Evolutionary conservation across 2,113 vertebrate genomes (phyloP).

Genomic region (Nestor notabilis): DNA sequence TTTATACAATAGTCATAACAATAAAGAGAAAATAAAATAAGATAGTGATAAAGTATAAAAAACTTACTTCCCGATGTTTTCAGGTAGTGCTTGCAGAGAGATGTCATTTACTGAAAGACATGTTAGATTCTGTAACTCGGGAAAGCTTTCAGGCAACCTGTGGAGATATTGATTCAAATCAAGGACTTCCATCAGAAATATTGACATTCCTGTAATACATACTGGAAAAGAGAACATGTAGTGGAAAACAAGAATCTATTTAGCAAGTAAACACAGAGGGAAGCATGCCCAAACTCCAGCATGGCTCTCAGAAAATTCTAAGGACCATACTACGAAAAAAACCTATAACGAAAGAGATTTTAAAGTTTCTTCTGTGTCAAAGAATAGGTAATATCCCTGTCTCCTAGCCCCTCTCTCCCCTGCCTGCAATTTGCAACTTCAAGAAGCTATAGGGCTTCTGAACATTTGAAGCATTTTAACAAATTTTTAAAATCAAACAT

Average conservation of each 20-base stretch:
- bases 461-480: background rate
- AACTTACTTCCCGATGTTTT: constrained; percentile 99
- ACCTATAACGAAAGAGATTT: background rate
- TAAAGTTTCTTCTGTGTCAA: background rate
- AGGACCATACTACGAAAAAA: background rate
- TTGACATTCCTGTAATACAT: background rate
- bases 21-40: background rate
- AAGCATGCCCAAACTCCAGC: background rate
- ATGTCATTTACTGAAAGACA: constrained; percentile 99
- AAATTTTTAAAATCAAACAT: background rate
- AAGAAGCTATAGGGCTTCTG: background rate
- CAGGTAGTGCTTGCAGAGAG: constrained; percentile 94
- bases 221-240: background rate
- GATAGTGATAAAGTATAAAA: background rate
- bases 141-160: constrained; percentile 96
- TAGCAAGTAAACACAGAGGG: background rate
- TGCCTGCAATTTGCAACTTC: background rate
- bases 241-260: background rate
- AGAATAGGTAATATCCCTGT: background rate
- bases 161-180: constrained; percentile 48
- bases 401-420: background rate
- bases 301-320: background rate
- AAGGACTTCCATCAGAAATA: background rate
- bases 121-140: constrained; percentile 91
- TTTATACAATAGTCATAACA: background rate